Evolutionary conservation across 2,113 vertebrate genomes (phyloP).

Genomic region (Ailuropoda melanoleuca): DNA sequence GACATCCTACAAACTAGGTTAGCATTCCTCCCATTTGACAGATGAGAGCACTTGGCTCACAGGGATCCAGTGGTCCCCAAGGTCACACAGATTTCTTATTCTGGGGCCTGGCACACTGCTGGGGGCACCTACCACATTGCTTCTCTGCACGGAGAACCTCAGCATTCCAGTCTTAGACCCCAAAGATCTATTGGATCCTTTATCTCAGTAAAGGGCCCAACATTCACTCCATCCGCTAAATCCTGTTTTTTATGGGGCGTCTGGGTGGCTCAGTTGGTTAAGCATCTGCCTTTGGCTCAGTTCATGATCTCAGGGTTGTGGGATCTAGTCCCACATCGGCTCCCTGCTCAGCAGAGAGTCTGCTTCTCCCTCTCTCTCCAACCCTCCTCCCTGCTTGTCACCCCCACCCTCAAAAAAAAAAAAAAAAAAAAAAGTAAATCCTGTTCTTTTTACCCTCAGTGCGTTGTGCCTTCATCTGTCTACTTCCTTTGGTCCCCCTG

Average conservation of each 20-base stretch:
- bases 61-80: background rate
- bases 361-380: background rate
- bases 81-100: background rate
- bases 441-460: background rate
- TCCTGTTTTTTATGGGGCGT: background rate
- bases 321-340: no score
- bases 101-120: background rate
- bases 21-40: background rate
- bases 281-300: no score
- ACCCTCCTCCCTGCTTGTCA: background rate
- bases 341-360: no score
- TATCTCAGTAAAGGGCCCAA: background rate
- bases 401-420: background rate
- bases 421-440: background rate
- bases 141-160: background rate
- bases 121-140: background rate
- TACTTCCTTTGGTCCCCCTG: background rate
- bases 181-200: background rate
- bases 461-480: background rate
- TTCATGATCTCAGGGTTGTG: no score
- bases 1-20: background rate
- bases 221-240: background rate
- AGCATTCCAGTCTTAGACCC: background rate
- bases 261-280: no score
- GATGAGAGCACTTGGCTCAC: conserved; percentile 19